A percentile compares a stretch with the other conserved stretches of the same genome.
These are phyloP conservation scores for Ptiloglossa arizonensis DNA, from an alignment of 1,140 invertebrate genomes.

Conservation along the genomic window DNA sequence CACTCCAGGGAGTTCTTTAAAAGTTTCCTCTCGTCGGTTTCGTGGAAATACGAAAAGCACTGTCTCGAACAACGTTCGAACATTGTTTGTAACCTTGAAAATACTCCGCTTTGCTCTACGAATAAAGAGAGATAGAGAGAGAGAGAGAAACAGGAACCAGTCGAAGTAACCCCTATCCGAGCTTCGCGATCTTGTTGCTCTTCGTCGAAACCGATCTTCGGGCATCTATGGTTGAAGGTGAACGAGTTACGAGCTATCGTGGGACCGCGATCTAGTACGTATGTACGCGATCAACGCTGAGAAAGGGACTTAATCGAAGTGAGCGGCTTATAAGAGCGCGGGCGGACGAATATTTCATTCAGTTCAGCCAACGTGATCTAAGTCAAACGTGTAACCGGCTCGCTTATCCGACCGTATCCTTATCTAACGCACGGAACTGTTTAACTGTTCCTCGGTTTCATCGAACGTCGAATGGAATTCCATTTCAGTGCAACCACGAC, in stretches of 20 bases:
- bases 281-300: constrained; percentile 6
- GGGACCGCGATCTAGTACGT: not conserved
- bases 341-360: constrained; percentile 60
- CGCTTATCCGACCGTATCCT: not conserved
- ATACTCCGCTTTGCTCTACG: no score
- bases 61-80: no score
- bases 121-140: not conserved
- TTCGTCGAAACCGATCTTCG: constrained; percentile 1
- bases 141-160: not conserved
- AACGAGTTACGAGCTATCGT: constrained; percentile 29
- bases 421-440: not conserved
- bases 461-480: not conserved
- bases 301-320: constrained; percentile 67
- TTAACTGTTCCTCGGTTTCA: not conserved
- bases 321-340: constrained; percentile 69
- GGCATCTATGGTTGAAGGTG: constrained; percentile 20
- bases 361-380: constrained; percentile 58
- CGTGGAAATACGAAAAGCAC: no score
- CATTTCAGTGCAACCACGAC: not conserved
- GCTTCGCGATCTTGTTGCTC: not conserved
- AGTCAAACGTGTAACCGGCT: constrained; percentile 14
- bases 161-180: not conserved
- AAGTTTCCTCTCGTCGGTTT: not conserved
- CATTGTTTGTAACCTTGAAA: no score
- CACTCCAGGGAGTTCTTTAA: not conserved